These are phyloP conservation scores for Anolis sagrei DNA, from an alignment of 2,113 vertebrate species.

Conservation along the genomic window DNA sequence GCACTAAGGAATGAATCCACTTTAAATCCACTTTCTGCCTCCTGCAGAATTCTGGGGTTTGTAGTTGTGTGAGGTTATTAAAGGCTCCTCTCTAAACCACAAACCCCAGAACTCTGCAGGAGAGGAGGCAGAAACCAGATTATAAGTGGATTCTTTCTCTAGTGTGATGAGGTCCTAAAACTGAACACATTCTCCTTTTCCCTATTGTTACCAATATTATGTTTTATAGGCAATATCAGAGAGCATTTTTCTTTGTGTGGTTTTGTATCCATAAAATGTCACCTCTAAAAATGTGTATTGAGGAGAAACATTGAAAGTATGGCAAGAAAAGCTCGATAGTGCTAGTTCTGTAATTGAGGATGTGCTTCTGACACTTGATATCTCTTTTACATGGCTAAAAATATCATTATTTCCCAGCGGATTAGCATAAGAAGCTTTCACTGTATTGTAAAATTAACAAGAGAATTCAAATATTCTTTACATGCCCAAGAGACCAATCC, in stretches of 20 bases:
- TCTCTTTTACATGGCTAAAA: neutral
- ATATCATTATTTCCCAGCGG: neutral
- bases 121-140: too few relatives aligned
- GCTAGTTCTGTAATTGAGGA: neutral
- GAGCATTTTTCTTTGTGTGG: slow-evolving; percentile 26
- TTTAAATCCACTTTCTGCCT: too few relatives aligned
- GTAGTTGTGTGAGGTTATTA: too few relatives aligned
- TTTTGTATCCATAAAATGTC: slow-evolving; percentile 11
- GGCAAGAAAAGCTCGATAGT: neutral
- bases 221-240: slow-evolving; percentile 31
- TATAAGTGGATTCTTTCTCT: too few relatives aligned
- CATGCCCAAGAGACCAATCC: neutral
- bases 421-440: neutral
- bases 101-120: too few relatives aligned
- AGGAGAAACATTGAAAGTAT: neutral
- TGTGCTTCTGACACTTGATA: neutral
- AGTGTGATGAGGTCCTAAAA: too few relatives aligned
- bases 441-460: neutral
- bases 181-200: slow-evolving; percentile 35
- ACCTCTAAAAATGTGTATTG: neutral
- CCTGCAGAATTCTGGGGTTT: too few relatives aligned
- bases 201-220: neutral
- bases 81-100: too few relatives aligned
- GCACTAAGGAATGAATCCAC: too few relatives aligned
- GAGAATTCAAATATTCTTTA: neutral